These are phyloP conservation scores for Cassiopea xamachana DNA, from an alignment of 30 jellyfish, hydroid and myxozoan genomes.

Conservation along the genomic window DNA sequence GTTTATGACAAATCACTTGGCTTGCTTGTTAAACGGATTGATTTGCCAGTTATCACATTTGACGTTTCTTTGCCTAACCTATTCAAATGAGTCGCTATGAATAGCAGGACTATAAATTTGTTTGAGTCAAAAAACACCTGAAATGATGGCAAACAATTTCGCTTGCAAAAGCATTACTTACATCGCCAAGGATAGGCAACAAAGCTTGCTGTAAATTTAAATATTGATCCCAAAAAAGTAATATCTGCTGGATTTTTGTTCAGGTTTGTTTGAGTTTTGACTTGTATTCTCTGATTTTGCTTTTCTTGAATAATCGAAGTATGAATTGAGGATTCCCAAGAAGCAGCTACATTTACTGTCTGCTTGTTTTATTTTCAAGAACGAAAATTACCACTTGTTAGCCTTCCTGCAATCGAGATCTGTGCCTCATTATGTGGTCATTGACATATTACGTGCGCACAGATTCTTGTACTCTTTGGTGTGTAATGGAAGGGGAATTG, in stretches of 20 bases:
- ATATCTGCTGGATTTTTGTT: not conserved
- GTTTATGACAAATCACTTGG: too few species aligned
- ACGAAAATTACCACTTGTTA: not conserved
- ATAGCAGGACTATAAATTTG: not conserved
- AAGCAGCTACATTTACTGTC: not conserved
- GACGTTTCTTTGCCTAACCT: not conserved
- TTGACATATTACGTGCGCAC: too few species aligned
- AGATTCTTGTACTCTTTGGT: too few species aligned
- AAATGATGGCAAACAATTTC: not conserved
- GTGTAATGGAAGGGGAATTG: too few species aligned
- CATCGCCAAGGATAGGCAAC: not conserved
- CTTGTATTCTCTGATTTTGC: not conserved
- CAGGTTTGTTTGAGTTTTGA: not conserved
- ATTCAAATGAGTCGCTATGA: not conserved
- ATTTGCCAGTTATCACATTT: not conserved
- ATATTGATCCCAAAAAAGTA: slow-evolving; percentile 5
- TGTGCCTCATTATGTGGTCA: too few species aligned
- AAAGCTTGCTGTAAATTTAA: not conserved
- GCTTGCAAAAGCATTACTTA: not conserved
- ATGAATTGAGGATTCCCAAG: not conserved
- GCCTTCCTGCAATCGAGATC: not conserved
- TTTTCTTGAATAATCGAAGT: not conserved
- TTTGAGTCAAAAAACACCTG: not conserved
- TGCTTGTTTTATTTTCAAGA: not conserved
- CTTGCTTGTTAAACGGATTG: too few species aligned